Evolutionary conservation across 2,113 vertebrate species (phyloP).

Genomic region (Columba livia): DNA sequence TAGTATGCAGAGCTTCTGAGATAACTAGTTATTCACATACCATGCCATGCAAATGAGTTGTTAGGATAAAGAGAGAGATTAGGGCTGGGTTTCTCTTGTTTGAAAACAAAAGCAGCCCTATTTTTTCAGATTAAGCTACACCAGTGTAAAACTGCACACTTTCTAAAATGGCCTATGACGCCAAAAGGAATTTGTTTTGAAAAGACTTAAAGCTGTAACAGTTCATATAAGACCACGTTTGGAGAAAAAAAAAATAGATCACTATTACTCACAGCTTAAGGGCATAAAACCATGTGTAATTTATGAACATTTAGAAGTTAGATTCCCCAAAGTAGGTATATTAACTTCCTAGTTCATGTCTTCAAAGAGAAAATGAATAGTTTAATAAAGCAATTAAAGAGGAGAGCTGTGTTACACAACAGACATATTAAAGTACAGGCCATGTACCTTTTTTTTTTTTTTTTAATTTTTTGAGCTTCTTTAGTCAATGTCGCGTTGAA

Average conservation of each 20-base stretch:
- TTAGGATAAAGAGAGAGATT: constrained; percentile 1
- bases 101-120: constrained; percentile 26
- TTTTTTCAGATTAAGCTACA: neutral
- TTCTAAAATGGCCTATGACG: neutral
- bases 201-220: constrained; percentile 29
- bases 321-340: constrained; percentile 61
- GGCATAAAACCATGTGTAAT: constrained; percentile 65
- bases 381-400: constrained; percentile 72
- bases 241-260: neutral
- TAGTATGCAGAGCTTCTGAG: neutral
- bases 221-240: neutral
- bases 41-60: constrained; percentile 5
- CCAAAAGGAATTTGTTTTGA: constrained; percentile 30
- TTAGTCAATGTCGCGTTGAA: neutral
- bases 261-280: constrained; percentile 51
- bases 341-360: constrained; percentile 52
- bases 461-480: neutral
- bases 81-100: neutral
- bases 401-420: constrained; percentile 45
- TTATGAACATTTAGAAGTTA: constrained; percentile 66
- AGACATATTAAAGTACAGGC: neutral
- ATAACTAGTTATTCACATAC: neutral
- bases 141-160: neutral
- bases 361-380: constrained; percentile 67
- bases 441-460: neutral